A percentile compares a stretch with the other conserved stretches of the same genome.
Evolutionary conservation across 2,888 invertebrate species (phyloP).

Genomic region (Cecidostiba fungosa): DNA sequence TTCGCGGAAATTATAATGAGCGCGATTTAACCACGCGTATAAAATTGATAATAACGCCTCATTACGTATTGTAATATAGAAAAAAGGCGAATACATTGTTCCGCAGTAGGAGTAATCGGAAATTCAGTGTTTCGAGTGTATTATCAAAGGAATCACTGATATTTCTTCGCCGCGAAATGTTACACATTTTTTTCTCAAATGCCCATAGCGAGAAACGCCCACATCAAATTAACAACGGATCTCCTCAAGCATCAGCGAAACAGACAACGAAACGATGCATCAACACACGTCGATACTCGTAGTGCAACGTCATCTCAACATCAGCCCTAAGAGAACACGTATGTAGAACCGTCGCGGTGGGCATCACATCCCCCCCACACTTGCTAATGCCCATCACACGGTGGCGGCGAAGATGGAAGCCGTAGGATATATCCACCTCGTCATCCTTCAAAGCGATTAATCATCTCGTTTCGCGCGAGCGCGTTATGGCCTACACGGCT

Average conservation of each 20-base stretch:
- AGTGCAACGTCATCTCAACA: background rate
- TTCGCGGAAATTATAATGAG: background rate
- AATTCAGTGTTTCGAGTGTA: no score
- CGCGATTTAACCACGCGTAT: background rate
- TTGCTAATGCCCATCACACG: background rate
- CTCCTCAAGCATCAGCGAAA: background rate
- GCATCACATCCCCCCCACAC: background rate
- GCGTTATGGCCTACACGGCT: background rate
- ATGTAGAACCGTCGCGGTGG: background rate
- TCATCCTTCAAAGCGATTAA: slow-evolving; percentile 66
- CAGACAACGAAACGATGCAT: background rate
- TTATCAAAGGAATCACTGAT: no score
- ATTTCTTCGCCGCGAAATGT: no score
- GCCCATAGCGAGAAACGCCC: background rate
- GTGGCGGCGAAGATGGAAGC: background rate
- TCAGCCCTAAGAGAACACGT: background rate
- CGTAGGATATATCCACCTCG: slow-evolving; percentile 59
- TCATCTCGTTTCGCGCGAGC: slow-evolving; percentile 56
- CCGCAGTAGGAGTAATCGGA: no score
- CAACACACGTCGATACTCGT: background rate
- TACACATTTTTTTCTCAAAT: background rate
- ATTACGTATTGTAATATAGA: background rate
- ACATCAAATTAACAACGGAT: background rate
- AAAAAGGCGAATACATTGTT: background rate
- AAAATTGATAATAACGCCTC: background rate